These are phyloP conservation scores for Aromia moschata DNA, from an alignment of 2,888 invertebrate genomes.

Conservation along the genomic window DNA sequence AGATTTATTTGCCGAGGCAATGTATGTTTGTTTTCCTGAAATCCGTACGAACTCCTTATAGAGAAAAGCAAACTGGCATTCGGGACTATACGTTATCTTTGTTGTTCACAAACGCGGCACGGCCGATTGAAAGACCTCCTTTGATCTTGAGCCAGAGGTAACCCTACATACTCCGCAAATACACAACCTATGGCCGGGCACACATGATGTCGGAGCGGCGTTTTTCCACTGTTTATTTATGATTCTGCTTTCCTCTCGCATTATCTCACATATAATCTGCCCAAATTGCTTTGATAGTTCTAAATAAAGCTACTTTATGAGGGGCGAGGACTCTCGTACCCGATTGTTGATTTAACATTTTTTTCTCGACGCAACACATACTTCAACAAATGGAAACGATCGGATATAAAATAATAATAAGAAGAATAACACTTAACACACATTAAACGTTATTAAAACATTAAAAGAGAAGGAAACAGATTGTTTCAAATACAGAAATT, in stretches of 20 bases:
- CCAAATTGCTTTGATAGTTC: conserved; percentile 40
- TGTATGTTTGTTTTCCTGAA: conserved; percentile 59
- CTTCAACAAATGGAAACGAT: too few species aligned
- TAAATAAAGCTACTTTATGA: conserved; percentile 25
- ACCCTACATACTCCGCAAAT: conserved; percentile 43
- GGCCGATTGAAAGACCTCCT: conserved; percentile 45
- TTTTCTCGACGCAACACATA: background rate
- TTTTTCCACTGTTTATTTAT: conserved; percentile 39
- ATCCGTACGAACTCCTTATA: conserved; percentile 54
- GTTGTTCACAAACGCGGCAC: conserved; percentile 40
- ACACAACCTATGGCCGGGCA: conserved; percentile 34
- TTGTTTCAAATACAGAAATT: too few species aligned
- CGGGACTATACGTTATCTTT: conserved; percentile 38
- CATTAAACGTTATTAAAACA: too few species aligned
- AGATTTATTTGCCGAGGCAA: conserved; percentile 51
- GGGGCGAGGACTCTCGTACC: background rate
- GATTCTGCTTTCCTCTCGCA: conserved; percentile 34
- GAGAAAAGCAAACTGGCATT: conserved; percentile 56
- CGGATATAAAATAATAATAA: too few species aligned
- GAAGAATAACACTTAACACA: too few species aligned
- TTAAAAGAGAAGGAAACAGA: too few species aligned
- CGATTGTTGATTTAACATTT: background rate
- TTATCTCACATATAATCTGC: conserved; percentile 42
- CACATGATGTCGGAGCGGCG: conserved; percentile 32
- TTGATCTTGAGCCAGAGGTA: conserved; percentile 45